Conservation (phyloP, 2,888 invertebrate genomes). For the Timandra comae region DNA sequence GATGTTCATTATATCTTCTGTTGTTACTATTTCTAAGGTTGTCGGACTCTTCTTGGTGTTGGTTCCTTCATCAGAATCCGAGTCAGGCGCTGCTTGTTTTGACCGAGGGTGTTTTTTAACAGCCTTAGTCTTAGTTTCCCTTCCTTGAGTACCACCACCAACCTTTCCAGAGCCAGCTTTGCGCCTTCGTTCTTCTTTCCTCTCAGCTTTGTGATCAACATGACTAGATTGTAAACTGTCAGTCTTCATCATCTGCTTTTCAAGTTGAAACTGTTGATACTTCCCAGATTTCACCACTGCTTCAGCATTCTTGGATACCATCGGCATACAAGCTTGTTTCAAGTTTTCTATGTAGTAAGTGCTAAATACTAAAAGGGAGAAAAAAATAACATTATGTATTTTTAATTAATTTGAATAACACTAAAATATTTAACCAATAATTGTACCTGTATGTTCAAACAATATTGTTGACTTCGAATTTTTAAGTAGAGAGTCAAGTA, state of each 20-base stretch:
- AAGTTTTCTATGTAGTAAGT: constrained; percentile 82
- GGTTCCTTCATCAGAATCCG: constrained; percentile 80
- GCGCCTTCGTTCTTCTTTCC: constrained; percentile 91
- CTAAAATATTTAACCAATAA: background rate
- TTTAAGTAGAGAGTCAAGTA: constrained; percentile 81
- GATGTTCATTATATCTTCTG: constrained; percentile 81
- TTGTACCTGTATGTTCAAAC: constrained; percentile 77
- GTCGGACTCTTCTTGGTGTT: constrained; percentile 54
- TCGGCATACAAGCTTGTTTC: constrained; percentile 80
- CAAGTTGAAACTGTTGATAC: constrained; percentile 84
- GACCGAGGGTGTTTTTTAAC: constrained; percentile 86
- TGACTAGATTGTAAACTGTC: constrained; percentile 48
- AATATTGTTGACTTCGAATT: constrained; percentile 76
- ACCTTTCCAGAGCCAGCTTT: constrained; percentile 92
- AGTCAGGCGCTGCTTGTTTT: constrained; percentile 78
- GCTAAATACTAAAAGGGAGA: constrained; percentile 72
- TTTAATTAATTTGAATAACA: background rate
- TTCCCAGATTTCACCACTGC: constrained; percentile 81
- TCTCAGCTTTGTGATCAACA: constrained; percentile 79
- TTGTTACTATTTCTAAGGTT: constrained; percentile 79
- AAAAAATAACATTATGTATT: background rate
- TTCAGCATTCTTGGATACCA: constrained; percentile 82
- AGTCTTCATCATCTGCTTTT: constrained; percentile 78
- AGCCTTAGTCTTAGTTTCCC: constrained; percentile 96
- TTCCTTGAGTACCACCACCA: constrained; percentile 94